Evolutionary conservation across 2,797 vertebrate species (phyloP), one percentile per base, ranked within the genome.

Genomic region (Typhlichthys subterraneus): DNA sequence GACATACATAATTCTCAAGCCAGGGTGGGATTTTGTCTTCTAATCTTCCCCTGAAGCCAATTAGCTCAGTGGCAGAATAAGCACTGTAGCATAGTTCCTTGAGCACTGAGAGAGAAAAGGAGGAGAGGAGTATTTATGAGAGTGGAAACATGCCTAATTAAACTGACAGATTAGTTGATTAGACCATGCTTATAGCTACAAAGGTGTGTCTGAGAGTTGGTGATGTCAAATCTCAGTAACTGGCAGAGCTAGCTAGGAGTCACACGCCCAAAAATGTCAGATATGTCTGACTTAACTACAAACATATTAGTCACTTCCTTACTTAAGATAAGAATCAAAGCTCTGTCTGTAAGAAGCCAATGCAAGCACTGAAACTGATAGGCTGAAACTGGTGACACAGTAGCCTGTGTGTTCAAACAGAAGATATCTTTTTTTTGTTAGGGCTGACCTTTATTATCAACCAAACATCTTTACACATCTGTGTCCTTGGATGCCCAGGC

Each of bases 181-280:
- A 49, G 13, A 3, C 31, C 12, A 13, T 63, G 12, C 10, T 31
- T 51, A n/a, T 17, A 42, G 9, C 45, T 67, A 55, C 14, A 50
- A 11, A 31, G 52, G 67, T 56, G 70, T 62, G 70, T 45, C 33
- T 61, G 45, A 17, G 45, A 49, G 12, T 23, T 56, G n/a, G 0
- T 12, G 23, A 15, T n/a, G n/a, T 47, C 52, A 23, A 46, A 62
- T 46, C 19, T 12, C 52, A 19, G 11, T 13, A 45, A 45, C 38
- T 19, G 17, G 8, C 17, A 12, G 19, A 31, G 45, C 45, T 59
- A 48, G n/a, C 3, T 55, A 11, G 51, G 12, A 53, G 12, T 19
- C 17, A 67, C 68, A 80, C 64, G 61, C 57, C 62, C 59, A 68
- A 38, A 60, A 75, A 79, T 65, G 51, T 17, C 50, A 73, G 61